Conservation (phyloP, 1,140 invertebrate species). For the Pseudomyrmex dendroicus region DNA sequence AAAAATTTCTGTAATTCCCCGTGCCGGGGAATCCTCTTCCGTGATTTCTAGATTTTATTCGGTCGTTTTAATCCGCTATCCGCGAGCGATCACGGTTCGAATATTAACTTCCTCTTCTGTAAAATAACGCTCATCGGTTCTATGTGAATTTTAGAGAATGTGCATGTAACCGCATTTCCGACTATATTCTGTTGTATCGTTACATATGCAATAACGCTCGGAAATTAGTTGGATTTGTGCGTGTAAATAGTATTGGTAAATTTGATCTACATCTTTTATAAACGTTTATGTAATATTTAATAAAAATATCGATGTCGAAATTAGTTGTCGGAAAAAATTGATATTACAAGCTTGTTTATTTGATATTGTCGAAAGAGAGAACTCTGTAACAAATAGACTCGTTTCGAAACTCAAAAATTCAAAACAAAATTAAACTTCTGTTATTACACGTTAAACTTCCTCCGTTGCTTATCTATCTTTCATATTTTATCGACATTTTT, state of each 20-base stretch:
- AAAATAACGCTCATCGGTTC: not conserved
- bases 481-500: not conserved
- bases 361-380: not conserved
- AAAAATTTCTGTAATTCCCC: constrained; percentile 22
- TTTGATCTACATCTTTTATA: no score
- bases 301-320: not conserved
- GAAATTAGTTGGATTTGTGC: no score
- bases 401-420: not conserved
- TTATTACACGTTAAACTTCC: not conserved
- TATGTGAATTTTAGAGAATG: not conserved
- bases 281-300: not conserved
- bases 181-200: no score
- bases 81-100: not conserved
- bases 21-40: not conserved
- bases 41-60: not conserved
- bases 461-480: not conserved
- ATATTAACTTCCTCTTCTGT: constrained; percentile 2
- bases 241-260: no score
- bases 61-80: not conserved
- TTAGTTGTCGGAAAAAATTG: not conserved
- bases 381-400: not conserved
- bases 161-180: no score
- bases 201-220: no score
- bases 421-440: constrained; percentile 14
- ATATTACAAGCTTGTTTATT: not conserved